Conservation (phyloP, 1,140 invertebrate species). For the Melitaea cinxia region DNA sequence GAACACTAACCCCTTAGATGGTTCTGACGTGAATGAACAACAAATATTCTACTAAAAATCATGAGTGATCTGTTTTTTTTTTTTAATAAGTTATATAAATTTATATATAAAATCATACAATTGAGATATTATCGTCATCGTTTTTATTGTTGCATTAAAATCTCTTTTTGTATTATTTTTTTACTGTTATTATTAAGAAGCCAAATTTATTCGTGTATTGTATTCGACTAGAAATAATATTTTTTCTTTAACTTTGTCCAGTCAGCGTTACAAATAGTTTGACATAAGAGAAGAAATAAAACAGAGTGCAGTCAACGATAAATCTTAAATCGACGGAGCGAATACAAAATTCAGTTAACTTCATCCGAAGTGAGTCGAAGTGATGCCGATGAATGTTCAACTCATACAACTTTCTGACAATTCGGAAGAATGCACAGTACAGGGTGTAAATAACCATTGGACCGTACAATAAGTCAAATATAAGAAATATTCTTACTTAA, state of each 20-base stretch:
- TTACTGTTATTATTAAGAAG: too few relatives aligned
- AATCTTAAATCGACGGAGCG: conserved; percentile 11
- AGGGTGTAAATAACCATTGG: neutral
- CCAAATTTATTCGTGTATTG: too few relatives aligned
- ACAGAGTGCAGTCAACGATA: conserved; percentile 7
- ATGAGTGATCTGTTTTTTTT: neutral
- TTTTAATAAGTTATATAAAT: neutral
- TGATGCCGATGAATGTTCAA: conserved; percentile 13
- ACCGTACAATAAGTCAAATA: conserved; percentile 15
- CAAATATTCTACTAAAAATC: conserved; percentile 23
- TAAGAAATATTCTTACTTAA: neutral
- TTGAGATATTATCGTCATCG: too few relatives aligned
- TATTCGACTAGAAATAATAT: too few relatives aligned
- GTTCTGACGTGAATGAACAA: conserved; percentile 54
- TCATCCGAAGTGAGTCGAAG: conserved; percentile 19
- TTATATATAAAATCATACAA: too few relatives aligned
- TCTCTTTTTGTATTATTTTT: too few relatives aligned
- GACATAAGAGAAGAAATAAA: neutral
- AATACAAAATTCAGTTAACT: conserved; percentile 13
- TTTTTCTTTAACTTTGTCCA: neutral
- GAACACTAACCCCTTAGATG: conserved; percentile 73
- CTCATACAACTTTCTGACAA: conserved; percentile 12
- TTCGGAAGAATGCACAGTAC: conserved; percentile 11
- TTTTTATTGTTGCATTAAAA: too few relatives aligned
- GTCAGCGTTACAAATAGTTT: conserved; percentile 4